Evolutionary conservation across 2,888 invertebrate genomes (phyloP).

Genomic region (Drosophila robusta): DNA sequence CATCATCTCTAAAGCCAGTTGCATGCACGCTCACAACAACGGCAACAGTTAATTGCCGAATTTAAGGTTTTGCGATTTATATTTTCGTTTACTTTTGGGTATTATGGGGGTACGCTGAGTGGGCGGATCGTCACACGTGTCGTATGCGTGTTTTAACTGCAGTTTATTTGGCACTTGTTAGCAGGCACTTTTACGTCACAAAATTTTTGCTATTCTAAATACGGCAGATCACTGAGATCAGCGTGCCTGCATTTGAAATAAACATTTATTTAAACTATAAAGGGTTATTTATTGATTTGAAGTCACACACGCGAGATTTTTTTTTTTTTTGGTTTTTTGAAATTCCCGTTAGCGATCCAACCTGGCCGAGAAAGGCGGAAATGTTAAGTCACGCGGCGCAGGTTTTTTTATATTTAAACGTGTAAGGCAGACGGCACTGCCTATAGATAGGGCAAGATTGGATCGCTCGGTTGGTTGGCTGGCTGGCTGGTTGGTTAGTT

Average conservation of each 20-base stretch:
- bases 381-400: constrained; percentile 35
- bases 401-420: constrained; percentile 19
- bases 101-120: not conserved
- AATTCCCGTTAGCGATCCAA: constrained; percentile 11
- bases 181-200: constrained; percentile 35
- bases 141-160: constrained; percentile 21
- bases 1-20: constrained; percentile 83
- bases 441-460: constrained; percentile 51
- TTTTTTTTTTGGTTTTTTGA: no score
- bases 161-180: constrained; percentile 8
- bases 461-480: constrained; percentile 39
- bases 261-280: not conserved
- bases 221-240: constrained; percentile 8
- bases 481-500: constrained; percentile 18
- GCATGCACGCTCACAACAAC: constrained; percentile 56
- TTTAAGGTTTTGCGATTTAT: not conserved
- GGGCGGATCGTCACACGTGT: constrained; percentile 36
- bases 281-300: constrained; percentile 1
- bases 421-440: constrained; percentile 33
- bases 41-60: constrained; percentile 24
- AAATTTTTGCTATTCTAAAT: not conserved
- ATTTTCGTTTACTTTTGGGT: not conserved
- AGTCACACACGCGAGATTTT: constrained; percentile 30
- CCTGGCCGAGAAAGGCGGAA: constrained; percentile 34
- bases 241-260: constrained; percentile 12